A percentile compares a stretch with the other conserved stretches of the same genome.
Evolutionary conservation across 2,888 invertebrate genomes (phyloP).

Genomic region (Ptychoptera contaminata): DNA sequence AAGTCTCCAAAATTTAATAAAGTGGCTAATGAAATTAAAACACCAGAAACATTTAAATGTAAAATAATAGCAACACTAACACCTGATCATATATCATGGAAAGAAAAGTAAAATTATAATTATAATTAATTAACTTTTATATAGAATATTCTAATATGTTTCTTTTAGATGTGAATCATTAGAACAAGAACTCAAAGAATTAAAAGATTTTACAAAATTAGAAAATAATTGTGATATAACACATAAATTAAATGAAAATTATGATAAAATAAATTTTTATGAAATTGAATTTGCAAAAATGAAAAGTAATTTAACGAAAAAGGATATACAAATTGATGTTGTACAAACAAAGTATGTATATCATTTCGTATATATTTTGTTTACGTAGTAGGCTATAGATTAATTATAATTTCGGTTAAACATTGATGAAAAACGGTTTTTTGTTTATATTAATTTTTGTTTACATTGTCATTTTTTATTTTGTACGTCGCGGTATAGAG

Average conservation of each 20-base stretch:
- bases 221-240: constrained; percentile 35
- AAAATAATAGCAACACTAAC: background rate
- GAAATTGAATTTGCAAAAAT: constrained; percentile 10
- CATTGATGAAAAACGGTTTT: too few species aligned
- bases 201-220: constrained; percentile 40
- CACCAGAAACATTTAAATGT: constrained; percentile 1
- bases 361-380: too few species aligned
- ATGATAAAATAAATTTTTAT: constrained; percentile 12
- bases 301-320: constrained; percentile 9
- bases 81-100: background rate
- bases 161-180: constrained; percentile 33
- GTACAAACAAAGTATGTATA: constrained; percentile 7
- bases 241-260: constrained; percentile 15
- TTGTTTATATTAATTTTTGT: too few species aligned
- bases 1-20: background rate
- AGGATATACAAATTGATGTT: constrained; percentile 3
- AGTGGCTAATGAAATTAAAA: background rate
- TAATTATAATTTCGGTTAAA: too few species aligned
- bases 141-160: too few species aligned
- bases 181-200: constrained; percentile 35
- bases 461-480: too few species aligned
- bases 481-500: too few species aligned
- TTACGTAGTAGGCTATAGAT: too few species aligned
- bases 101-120: background rate
- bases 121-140: background rate